Conservation (phyloP, 2,888 invertebrate genomes). For the Sinodicranocentrus sp. region DNA sequence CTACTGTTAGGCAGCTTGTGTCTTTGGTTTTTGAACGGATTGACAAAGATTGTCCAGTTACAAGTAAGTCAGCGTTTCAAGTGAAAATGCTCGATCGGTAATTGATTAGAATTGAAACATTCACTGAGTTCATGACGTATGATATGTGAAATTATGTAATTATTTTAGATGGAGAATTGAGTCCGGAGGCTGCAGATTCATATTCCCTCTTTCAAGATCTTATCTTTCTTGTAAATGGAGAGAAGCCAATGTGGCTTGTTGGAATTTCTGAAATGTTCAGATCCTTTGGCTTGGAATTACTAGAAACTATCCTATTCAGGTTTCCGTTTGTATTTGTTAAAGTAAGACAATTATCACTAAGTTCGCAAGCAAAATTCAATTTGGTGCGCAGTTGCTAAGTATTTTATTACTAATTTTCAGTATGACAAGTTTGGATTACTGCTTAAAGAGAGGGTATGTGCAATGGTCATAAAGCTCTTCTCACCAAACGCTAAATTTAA, state of each 20-base stretch:
- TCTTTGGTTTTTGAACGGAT: slow-evolving; percentile 94
- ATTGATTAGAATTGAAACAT: no score
- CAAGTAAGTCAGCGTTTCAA: no score
- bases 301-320: slow-evolving; percentile 94
- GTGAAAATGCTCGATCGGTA: no score
- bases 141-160: background rate
- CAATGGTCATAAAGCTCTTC: slow-evolving; percentile 97
- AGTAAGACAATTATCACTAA: slow-evolving; percentile 80
- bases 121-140: background rate
- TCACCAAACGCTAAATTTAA: slow-evolving; percentile 99
- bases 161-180: slow-evolving; percentile 79
- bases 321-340: slow-evolving; percentile 91
- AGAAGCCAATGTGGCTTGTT: slow-evolving; percentile 95
- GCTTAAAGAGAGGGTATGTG: slow-evolving; percentile 97
- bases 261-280: slow-evolving; percentile 98
- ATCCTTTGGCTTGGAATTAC: slow-evolving; percentile 95
- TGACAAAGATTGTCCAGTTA: slow-evolving; percentile 81
- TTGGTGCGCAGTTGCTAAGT: background rate
- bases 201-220: slow-evolving; percentile 97
- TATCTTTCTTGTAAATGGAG: slow-evolving; percentile 97
- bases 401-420: slow-evolving; percentile 80
- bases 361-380: background rate
- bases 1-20: slow-evolving; percentile 96
- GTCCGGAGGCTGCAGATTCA: slow-evolving; percentile 95
- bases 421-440: slow-evolving; percentile 96